Evolutionary conservation across 1,140 invertebrate genomes (phyloP).

Genomic region (Metopolophium dirhodum): DNA sequence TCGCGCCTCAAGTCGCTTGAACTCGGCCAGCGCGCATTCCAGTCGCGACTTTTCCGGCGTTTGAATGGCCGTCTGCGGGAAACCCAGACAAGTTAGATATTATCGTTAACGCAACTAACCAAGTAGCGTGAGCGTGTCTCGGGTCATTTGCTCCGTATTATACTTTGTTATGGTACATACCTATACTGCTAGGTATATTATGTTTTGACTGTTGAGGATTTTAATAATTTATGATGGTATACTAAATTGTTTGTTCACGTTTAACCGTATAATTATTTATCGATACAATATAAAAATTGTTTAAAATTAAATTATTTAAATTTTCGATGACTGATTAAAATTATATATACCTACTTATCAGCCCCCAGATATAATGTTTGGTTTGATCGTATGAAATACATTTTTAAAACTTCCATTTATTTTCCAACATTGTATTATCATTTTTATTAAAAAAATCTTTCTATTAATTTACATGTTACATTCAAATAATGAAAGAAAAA

Average conservation of each 20-base stretch:
- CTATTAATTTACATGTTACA: too few relatives aligned
- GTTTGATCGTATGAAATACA: not conserved
- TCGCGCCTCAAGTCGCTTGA: not conserved
- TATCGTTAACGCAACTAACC: not conserved
- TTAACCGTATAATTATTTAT: not conserved
- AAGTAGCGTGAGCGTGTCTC: not conserved
- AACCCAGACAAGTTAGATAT: not conserved
- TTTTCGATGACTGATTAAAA: not conserved
- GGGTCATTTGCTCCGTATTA: not conserved
- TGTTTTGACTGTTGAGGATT: not conserved
- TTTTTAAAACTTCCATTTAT: not conserved
- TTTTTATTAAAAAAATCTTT: too few relatives aligned
- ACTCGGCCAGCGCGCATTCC: not conserved
- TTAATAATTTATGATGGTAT: not conserved
- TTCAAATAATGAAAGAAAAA: too few relatives aligned
- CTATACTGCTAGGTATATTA: too few relatives aligned
- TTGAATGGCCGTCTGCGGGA: not conserved
- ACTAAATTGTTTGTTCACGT: not conserved
- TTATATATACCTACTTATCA: not conserved
- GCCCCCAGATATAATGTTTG: not conserved
- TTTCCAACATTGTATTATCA: too few relatives aligned
- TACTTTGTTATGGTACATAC: not conserved
- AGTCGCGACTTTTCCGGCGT: not conserved
- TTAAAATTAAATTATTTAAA: not conserved
- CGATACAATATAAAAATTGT: not conserved